Conservation (phyloP, 2,113 vertebrate species). For the Synchiropus splendidus region DNA sequence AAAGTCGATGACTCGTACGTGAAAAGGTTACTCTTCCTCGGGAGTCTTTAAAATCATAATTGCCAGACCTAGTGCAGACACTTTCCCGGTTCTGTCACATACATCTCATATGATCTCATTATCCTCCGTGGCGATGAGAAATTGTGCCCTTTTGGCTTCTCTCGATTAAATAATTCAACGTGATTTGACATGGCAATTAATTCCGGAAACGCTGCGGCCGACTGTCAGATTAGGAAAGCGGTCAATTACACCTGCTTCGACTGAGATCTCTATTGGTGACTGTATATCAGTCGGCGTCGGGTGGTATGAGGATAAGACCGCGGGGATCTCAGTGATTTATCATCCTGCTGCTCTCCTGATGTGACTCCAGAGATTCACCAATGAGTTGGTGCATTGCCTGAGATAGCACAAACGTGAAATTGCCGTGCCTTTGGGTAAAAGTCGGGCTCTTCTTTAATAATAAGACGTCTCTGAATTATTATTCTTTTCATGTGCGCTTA, state of each 20-base stretch:
- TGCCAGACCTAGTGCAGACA: constrained; percentile 5
- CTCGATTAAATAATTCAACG: constrained; percentile 25
- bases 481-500: no score
- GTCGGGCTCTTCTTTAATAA: no score
- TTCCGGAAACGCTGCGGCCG: constrained; percentile 6
- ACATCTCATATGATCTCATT: constrained; percentile 28
- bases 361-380: constrained; percentile 7
- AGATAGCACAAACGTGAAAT: constrained; percentile 2
- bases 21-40: constrained; percentile 3
- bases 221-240: constrained; percentile 20
- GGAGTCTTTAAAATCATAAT: constrained; percentile 8
- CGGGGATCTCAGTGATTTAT: constrained; percentile 23
- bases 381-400: not conserved
- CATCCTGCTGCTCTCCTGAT: constrained; percentile 1
- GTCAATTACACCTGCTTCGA: constrained; percentile 26
- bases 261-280: constrained; percentile 12
- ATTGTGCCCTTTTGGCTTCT: constrained; percentile 15
- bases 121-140: constrained; percentile 13
- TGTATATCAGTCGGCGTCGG: constrained; percentile 20
- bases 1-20: constrained; percentile 2
- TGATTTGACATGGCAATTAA: constrained; percentile 40
- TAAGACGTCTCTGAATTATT: no score
- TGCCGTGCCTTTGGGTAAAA: not conserved
- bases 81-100: constrained; percentile 13
- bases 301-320: constrained; percentile 14